Percentiles rank a stretch among this genome's conserved stretches.
phyloP scores from a whole-genome alignment of 2,888 invertebrate species.

The Drosophila anomelani region DNA sequence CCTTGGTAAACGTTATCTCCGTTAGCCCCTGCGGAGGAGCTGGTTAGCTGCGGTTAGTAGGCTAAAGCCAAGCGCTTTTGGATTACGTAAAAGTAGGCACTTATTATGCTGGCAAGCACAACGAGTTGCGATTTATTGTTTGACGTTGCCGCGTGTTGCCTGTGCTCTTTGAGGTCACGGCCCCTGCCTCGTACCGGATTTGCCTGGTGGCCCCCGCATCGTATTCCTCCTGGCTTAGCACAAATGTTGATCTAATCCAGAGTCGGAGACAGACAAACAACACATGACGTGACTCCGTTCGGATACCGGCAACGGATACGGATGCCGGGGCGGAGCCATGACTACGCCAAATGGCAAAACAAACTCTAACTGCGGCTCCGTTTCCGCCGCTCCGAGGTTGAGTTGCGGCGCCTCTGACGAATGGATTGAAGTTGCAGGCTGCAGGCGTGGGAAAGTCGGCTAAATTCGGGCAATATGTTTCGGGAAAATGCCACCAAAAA shows the following conservation, averaged over 20 bases:
- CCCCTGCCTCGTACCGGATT: constrained; percentile 2
- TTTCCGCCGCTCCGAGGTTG: constrained; percentile 38
- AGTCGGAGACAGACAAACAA: constrained; percentile 49
- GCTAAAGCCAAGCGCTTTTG: constrained; percentile 54
- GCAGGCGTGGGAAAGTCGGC: constrained; percentile 19
- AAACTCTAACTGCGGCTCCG: constrained; percentile 49
- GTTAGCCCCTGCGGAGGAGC: constrained; percentile 21
- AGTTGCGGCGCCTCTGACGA: constrained; percentile 50
- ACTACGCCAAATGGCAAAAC: constrained; percentile 66
- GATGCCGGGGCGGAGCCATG: constrained; percentile 55
- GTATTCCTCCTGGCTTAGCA: constrained; percentile 41
- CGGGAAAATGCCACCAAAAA: neutral
- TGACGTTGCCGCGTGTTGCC: constrained; percentile 69
- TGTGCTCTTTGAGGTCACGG: constrained; percentile 58
- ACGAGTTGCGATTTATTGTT: constrained; percentile 79
- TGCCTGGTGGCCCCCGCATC: neutral
- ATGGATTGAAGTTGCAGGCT: constrained; percentile 43
- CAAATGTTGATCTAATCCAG: constrained; percentile 79
- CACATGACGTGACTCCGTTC: constrained; percentile 43
- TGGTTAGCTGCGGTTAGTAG: constrained; percentile 3
- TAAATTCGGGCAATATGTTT: neutral
- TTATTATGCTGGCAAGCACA: constrained; percentile 79
- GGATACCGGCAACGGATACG: constrained; percentile 32
- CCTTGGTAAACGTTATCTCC: constrained; percentile 12
- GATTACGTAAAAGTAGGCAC: constrained; percentile 77